phyloP scores from a whole-genome alignment of 2,888 invertebrate genomes.

The Pandemis heparana region DNA sequence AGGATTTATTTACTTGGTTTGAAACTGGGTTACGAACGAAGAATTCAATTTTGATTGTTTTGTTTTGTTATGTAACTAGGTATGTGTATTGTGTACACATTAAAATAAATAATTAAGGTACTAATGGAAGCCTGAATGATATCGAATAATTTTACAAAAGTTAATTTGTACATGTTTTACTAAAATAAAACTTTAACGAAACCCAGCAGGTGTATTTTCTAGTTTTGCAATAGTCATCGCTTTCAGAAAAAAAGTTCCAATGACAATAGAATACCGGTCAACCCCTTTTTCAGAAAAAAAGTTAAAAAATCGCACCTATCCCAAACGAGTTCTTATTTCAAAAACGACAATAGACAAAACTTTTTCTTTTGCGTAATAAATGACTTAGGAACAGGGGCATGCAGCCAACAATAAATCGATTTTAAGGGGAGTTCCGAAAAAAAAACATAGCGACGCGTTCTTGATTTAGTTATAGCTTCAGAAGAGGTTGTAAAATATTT shows the following conservation, averaged over 20 bases:
- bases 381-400: slow-evolving; percentile 63
- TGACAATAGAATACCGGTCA: slow-evolving; percentile 39
- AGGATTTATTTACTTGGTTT: too few relatives aligned
- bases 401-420: slow-evolving; percentile 61
- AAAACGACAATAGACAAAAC: slow-evolving; percentile 64
- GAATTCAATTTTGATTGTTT: too few relatives aligned
- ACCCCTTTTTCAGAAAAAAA: slow-evolving; percentile 46
- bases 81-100: too few relatives aligned
- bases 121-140: too few relatives aligned
- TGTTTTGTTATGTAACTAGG: too few relatives aligned
- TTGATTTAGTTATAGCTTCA: slow-evolving; percentile 13
- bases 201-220: slow-evolving; percentile 14
- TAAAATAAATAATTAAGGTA: too few relatives aligned
- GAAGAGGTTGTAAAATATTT: slow-evolving; percentile 52
- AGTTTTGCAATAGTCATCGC: slow-evolving; percentile 1
- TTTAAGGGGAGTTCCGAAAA: slow-evolving; percentile 50
- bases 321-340: slow-evolving; percentile 63
- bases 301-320: slow-evolving; percentile 60
- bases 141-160: too few relatives aligned
- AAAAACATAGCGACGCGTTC: slow-evolving; percentile 35
- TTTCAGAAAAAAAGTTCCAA: neutral
- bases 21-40: too few relatives aligned
- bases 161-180: too few relatives aligned
- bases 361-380: slow-evolving; percentile 68
- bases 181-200: neutral